These are phyloP conservation scores for Atherinosoma microstoma DNA, from an alignment of 2,797 vertebrate species.

Conservation along the genomic window DNA sequence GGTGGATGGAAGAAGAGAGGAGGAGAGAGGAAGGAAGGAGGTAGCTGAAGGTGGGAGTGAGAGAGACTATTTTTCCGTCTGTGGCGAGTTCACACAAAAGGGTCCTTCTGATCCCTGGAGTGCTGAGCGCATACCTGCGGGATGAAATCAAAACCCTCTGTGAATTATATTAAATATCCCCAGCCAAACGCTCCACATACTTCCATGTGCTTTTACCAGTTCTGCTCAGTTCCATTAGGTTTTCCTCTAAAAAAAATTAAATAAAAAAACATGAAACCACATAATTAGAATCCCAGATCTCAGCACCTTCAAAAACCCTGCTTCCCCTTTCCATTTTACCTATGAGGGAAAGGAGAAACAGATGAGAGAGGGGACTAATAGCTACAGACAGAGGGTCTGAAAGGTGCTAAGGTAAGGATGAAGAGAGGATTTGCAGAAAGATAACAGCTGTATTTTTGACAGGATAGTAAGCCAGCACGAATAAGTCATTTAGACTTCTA, in stretches of 20 bases:
- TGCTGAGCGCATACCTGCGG: conserved; percentile 81
- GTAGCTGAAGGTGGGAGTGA: conserved; percentile 47
- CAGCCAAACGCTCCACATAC: conserved; percentile 75
- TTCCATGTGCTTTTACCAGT: conserved; percentile 75
- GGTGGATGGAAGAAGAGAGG: conserved; percentile 50
- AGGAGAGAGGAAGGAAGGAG: conserved; percentile 40
- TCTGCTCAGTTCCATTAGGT: conserved; percentile 66
- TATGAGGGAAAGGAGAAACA: conserved; percentile 12
- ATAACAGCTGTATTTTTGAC: conserved; percentile 37
- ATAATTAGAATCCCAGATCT: conserved; percentile 74
- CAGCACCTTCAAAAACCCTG: conserved; percentile 56
- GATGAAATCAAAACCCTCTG: conserved; percentile 84
- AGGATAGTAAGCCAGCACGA: conserved; percentile 26
- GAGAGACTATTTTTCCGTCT: conserved; percentile 69
- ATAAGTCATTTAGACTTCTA: conserved; percentile 20
- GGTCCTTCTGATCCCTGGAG: conserved; percentile 78
- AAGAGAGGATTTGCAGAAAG: conserved; percentile 27
- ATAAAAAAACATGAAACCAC: conserved; percentile 26
- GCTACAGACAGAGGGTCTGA: conserved; percentile 28
- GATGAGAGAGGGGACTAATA: conserved; percentile 10
- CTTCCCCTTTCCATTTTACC: conserved; percentile 21
- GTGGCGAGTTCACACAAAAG: conserved; percentile 78
- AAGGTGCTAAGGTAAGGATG: conserved; percentile 31
- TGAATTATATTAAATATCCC: conserved; percentile 79
- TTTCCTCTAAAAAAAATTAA: conserved; percentile 46